These are phyloP conservation scores for Endomychus coccineus DNA, from an alignment of 2,888 invertebrate species.

Conservation along the genomic window DNA sequence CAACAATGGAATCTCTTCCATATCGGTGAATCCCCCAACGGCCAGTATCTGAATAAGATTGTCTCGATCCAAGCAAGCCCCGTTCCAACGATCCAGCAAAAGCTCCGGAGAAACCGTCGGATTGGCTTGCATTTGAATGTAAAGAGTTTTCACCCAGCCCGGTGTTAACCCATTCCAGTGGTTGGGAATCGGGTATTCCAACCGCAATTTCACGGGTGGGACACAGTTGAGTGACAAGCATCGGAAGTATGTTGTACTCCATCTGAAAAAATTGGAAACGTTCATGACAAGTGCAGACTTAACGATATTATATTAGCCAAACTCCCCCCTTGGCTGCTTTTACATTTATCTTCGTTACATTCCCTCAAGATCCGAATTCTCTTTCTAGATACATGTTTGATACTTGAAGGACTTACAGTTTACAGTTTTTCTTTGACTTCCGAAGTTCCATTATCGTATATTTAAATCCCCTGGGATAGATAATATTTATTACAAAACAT, in stretches of 20 bases:
- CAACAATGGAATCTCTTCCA: conserved; percentile 59
- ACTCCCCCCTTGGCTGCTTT: too few relatives aligned
- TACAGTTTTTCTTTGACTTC: too few relatives aligned
- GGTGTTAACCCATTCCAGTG: conserved; percentile 69
- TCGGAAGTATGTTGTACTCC: conserved; percentile 78
- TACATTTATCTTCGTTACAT: too few relatives aligned
- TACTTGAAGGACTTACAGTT: too few relatives aligned
- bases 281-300: too few relatives aligned
- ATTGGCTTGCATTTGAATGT: conserved; percentile 60
- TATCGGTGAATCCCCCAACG: conserved; percentile 60
- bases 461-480: too few relatives aligned
- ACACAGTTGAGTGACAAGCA: conserved; percentile 68
- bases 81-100: conserved; percentile 53
- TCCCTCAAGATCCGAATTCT: too few relatives aligned
- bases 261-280: conserved; percentile 49
- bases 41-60: conserved; percentile 62
- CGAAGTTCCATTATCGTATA: too few relatives aligned
- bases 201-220: conserved; percentile 71
- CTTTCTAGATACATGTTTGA: too few relatives aligned
- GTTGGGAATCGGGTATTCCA: conserved; percentile 64
- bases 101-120: conserved; percentile 37
- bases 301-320: too few relatives aligned
- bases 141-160: conserved; percentile 69
- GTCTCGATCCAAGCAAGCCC: conserved; percentile 56
- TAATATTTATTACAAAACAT: too few relatives aligned